Conservation (phyloP, 2,797 vertebrate species). For the Geotrypetes seraphini region DNA sequence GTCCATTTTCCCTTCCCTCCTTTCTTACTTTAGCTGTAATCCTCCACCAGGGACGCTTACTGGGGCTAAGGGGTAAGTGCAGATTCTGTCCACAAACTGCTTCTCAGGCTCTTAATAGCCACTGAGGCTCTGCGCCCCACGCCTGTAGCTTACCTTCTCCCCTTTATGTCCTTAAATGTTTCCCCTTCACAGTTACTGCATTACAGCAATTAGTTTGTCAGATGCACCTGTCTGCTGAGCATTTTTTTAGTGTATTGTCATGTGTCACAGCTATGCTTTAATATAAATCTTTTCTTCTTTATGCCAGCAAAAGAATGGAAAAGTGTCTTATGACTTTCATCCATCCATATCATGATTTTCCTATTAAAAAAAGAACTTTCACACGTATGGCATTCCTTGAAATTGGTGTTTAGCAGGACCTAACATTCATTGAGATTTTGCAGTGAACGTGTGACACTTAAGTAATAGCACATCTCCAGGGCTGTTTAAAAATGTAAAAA, state of each 20-base stretch:
- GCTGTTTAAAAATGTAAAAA: no score
- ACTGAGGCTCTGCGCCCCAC: constrained; percentile 50
- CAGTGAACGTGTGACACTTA: no score
- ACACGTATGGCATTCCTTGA: constrained; percentile 37
- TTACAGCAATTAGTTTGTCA: constrained; percentile 58
- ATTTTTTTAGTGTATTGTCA: constrained; percentile 53
- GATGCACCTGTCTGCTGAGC: constrained; percentile 51
- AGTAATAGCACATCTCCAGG: no score
- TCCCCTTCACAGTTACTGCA: constrained; percentile 51
- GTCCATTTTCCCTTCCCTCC: constrained; percentile 67
- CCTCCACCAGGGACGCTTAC: constrained; percentile 80
- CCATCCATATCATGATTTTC: constrained; percentile 51
- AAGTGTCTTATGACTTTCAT: constrained; percentile 50
- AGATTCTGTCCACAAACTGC: constrained; percentile 45
- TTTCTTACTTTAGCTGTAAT: constrained; percentile 71
- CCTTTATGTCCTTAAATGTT: constrained; percentile 53
- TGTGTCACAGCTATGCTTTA: constrained; percentile 61
- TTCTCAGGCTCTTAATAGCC: constrained; percentile 56
- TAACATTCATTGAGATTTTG: no score
- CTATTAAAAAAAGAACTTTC: constrained; percentile 41
- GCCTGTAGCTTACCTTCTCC: constrained; percentile 42
- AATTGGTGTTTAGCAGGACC: constrained; percentile 62
- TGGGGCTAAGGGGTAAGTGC: constrained; percentile 79
- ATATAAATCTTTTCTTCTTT: constrained; percentile 41
- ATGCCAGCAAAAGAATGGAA: constrained; percentile 40